Evolutionary conservation across 2,888 invertebrate genomes (phyloP).

Genomic region (Malthinus flaveolus): DNA sequence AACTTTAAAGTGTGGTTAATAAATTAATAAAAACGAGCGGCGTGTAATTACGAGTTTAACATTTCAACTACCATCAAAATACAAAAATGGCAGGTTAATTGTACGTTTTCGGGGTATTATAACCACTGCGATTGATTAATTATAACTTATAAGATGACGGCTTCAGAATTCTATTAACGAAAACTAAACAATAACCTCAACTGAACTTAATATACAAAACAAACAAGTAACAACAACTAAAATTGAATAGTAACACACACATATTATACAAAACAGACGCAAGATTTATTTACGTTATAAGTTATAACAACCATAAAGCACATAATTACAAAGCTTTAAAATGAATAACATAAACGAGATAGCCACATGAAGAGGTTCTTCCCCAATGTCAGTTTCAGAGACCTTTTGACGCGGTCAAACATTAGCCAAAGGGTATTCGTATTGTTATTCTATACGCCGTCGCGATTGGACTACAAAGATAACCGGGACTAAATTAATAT

Average conservation of each 20-base stretch:
- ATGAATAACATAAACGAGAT: slow-evolving; percentile 30
- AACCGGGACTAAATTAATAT: slow-evolving; percentile 33
- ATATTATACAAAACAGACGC: slow-evolving; percentile 23
- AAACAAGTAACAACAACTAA: slow-evolving; percentile 16
- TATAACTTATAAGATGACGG: slow-evolving; percentile 37
- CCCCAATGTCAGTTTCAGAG: slow-evolving; percentile 32
- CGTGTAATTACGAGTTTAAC: slow-evolving; percentile 38
- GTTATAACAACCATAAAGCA: slow-evolving; percentile 24
- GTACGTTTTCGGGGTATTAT: slow-evolving; percentile 30
- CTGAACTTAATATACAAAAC: slow-evolving; percentile 14
- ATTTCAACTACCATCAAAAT: slow-evolving; percentile 27
- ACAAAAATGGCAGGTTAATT: slow-evolving; percentile 43
- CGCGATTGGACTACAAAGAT: slow-evolving; percentile 35
- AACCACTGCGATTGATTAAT: slow-evolving; percentile 43
- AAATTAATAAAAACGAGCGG: neutral
- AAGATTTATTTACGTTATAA: slow-evolving; percentile 15
- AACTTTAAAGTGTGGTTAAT: no score
- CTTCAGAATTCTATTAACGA: slow-evolving; percentile 40
- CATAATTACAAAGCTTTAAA: slow-evolving; percentile 28
- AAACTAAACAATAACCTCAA: slow-evolving; percentile 25
- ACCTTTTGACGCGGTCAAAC: slow-evolving; percentile 34
- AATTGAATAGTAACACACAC: slow-evolving; percentile 24
- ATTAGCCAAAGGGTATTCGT: slow-evolving; percentile 34
- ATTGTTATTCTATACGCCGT: slow-evolving; percentile 37
- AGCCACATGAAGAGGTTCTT: slow-evolving; percentile 34